phyloP scores from a whole-genome alignment of 2,113 vertebrate genomes.

The Perca flavescens region DNA sequence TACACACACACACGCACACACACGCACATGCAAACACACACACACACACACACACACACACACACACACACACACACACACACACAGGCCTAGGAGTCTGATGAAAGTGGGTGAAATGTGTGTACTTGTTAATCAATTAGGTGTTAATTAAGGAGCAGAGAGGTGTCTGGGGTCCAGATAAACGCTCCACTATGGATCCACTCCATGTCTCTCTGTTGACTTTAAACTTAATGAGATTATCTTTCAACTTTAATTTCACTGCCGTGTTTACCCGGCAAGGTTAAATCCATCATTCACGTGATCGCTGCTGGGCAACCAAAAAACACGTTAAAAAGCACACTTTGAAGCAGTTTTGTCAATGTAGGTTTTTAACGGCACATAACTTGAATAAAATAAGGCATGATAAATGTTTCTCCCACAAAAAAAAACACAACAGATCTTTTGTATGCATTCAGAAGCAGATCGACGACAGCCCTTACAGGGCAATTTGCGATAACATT shows the following conservation, averaged over 20 bases:
- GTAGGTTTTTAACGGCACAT: no score
- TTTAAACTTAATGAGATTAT: slow-evolving; percentile 60
- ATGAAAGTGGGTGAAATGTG: slow-evolving; percentile 74
- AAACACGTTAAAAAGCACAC: no score
- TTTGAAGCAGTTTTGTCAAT: no score
- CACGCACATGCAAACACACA: background rate
- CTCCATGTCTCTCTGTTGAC: slow-evolving; percentile 32
- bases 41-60: background rate
- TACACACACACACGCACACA: background rate
- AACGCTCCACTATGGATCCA: slow-evolving; percentile 31
- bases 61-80: background rate
- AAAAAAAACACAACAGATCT: no score
- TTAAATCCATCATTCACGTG: slow-evolving; percentile 18
- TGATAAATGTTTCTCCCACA: no score
- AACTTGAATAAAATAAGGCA: no score
- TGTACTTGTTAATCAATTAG: slow-evolving; percentile 78
- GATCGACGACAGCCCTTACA: no score
- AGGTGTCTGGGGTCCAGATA: slow-evolving; percentile 65
- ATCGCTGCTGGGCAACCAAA: no score
- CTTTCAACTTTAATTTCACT: slow-evolving; percentile 36
- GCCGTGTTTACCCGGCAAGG: slow-evolving; percentile 27
- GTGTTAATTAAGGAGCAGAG: slow-evolving; percentile 69
- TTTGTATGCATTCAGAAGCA: no score
- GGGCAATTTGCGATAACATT: no score
- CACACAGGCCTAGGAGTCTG: slow-evolving; percentile 39